Evolutionary conservation across 2,113 vertebrate species (phyloP), one percentile per base, ranked within the genome.

Genomic region (Tupaia chinensis): DNA sequence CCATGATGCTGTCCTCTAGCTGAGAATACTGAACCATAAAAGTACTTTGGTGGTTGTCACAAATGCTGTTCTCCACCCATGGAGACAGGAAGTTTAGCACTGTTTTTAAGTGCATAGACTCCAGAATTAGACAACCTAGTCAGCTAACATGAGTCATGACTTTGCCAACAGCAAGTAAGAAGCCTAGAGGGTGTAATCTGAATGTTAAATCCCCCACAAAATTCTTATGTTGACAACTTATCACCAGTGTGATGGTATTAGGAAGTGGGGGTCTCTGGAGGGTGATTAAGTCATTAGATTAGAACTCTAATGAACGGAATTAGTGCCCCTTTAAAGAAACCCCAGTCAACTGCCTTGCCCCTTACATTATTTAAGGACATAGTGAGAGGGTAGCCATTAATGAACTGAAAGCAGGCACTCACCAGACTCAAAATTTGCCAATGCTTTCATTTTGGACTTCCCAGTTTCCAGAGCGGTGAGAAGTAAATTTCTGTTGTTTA

Each of bases 401-500:
- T 74, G 53, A 68, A 58, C 23, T 32, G 32, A 53, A 76, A n/a
- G 44, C 65, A 86, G 58, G 11, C 56, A 53, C n/a, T 81, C 56
- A 73, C 27, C 32, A 58, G 60, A 68, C 7, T 22, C 7, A 9
- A 70, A 74, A 68, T 23, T 23, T 80, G 19, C 17, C 9, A 5
- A 19, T 16, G 29, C 25, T 16, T 65, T 94, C 32, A 20, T 54
- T 22, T 74, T 81, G 60, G n/a, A 73, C 29, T 74, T 86, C 9
- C 15, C 16, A 60, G 80, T 44, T 56, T 34, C 68, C 9, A n/a
- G 76, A 68, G 76, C 7, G 58, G 29, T 68, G 11, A 66, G n/a
- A 91, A 92, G 20, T 74, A 74, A n/a, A 80, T 68, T 87, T 81
- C 82, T 91, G 32, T 58, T 85, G 13, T 73, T 82, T 65, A 34